Evolutionary conservation across 2,113 vertebrate species (phyloP).

Genomic region (Gulo gulo): DNA sequence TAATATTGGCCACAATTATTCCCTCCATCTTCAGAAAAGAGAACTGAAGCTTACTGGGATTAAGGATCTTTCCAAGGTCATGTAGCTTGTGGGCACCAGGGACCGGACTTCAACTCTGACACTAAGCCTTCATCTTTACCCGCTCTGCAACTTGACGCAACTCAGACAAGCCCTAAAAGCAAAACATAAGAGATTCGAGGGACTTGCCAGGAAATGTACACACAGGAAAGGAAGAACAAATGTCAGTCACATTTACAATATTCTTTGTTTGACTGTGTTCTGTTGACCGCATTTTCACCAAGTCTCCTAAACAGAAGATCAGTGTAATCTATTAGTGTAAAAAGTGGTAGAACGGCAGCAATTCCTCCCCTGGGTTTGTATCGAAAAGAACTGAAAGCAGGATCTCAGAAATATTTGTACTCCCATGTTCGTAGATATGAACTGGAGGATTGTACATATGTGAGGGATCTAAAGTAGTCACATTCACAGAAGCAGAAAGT

Average conservation of each 20-base stretch:
- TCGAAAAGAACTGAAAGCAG: not conserved
- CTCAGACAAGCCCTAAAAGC: not conserved
- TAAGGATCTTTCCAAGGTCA: slow-evolving; percentile 15
- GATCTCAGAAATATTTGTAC: not conserved
- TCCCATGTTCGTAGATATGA: not conserved
- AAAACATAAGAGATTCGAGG: not conserved
- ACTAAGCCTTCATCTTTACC: not conserved
- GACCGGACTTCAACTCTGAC: not conserved
- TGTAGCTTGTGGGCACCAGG: not conserved
- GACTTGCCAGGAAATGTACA: not conserved
- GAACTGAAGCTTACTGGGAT: not conserved
- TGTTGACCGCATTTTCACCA: not conserved
- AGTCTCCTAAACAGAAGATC: not conserved
- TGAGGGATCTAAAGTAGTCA: not conserved
- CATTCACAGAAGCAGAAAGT: not conserved
- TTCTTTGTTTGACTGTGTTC: not conserved
- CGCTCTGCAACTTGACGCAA: not conserved
- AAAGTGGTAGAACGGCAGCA: not conserved
- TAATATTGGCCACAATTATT: not conserved
- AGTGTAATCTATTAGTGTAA: not conserved
- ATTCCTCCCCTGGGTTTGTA: not conserved
- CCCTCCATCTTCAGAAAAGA: not conserved
- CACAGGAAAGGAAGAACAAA: not conserved
- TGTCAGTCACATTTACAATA: not conserved
- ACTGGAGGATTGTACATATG: not conserved